Base-by-base conservation (phyloP, 2,113 vertebrate species). In the Elephas maximus region DNA sequence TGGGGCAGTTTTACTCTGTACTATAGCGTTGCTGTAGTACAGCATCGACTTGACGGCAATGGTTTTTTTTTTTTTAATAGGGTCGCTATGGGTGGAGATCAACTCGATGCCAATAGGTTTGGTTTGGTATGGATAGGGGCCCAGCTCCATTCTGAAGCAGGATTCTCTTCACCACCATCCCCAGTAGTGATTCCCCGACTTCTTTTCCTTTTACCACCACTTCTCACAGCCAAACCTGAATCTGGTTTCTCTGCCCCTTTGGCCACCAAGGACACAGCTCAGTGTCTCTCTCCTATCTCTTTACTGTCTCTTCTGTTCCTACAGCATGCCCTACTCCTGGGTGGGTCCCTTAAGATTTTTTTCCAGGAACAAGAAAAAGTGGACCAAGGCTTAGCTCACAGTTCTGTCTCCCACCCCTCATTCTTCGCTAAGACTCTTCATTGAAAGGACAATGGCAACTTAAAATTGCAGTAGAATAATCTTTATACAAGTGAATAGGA, bases 81-180 rank as follows among this genome's bases (percentile, higher is more conserved):
- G 53, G 53, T 57, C 4, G 11, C 53, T 57, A 17, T 57, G 53
- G 53, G 53, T 57, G 12, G 12, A 57, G 11, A 48, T 57, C 15
- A 14, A 57, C 53, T 57, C 11, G 11, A 15, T 12, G 53, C 53
- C 15, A 57, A 12, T 17, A 14, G 15, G 53, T 57, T 17, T 57
- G 53, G 53, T 57, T 57, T 57, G 53, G 53, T 57, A 57, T 15
- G 74, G 45, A 67, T 26, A 21, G 6, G 3, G 28, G 41, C 53
- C 26, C 28, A 12, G 37, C 65, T 82, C 23, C 76, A 11, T 15
- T 41, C 71, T 60, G 41, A 57, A 37, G 63, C 10, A 78, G 88
- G 7, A 24, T 14, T 60, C 57, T 67, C 33, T 33, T 15, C 5
- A 0, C 12, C 37, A 18, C 88, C 9, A 5, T 0, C 21, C 6